Evolutionary conservation across 2,797 vertebrate genomes (phyloP).

Genomic region (Diceros bicornis): DNA sequence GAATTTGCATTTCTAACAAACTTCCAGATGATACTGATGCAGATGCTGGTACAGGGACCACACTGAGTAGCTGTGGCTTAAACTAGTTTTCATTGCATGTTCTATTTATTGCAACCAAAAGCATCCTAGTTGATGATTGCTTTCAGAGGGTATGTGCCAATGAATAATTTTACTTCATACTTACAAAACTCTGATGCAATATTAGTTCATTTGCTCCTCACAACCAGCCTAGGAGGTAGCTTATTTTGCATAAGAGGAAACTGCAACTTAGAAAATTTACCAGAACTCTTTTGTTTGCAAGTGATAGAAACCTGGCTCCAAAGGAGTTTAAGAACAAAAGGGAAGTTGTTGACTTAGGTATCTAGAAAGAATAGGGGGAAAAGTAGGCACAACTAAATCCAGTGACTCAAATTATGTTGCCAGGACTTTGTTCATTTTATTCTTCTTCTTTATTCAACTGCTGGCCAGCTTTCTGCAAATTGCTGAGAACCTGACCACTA

Average conservation of each 20-base stretch:
- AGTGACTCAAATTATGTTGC: background rate
- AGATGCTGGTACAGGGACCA: no score
- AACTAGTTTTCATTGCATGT: background rate
- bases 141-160: background rate
- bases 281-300: background rate
- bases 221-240: background rate
- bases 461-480: background rate
- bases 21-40: background rate
- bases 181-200: background rate
- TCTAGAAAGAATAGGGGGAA: background rate
- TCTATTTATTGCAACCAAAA: background rate
- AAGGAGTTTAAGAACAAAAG: background rate
- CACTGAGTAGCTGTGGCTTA: background rate
- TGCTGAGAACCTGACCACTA: background rate
- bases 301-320: background rate
- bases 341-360: background rate
- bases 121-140: background rate
- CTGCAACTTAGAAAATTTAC: background rate
- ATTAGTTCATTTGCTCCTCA: background rate
- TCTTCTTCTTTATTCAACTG: background rate
- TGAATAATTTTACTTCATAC: background rate
- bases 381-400: background rate
- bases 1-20: background rate
- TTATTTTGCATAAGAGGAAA: constrained; percentile 33
- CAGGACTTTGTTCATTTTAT: background rate